Evolutionary conservation across 2,797 vertebrate genomes (phyloP).

Genomic region (Enoplosus armatus): DNA sequence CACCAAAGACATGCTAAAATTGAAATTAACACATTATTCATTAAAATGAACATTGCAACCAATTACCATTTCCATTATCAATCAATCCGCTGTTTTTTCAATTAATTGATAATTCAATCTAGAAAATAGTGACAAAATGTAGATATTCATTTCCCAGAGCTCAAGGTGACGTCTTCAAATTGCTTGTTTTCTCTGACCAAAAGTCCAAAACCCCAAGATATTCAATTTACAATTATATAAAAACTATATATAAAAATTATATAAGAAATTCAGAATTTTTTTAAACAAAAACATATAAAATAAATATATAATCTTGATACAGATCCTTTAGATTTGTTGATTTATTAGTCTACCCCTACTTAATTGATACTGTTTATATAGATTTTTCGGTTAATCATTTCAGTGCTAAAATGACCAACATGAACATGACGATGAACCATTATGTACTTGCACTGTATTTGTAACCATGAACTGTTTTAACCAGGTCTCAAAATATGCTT

Average conservation of each 20-base stretch:
- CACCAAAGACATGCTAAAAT: neutral
- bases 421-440: neutral
- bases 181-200: neutral
- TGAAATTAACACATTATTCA: neutral
- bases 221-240: neutral
- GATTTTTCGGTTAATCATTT: neutral
- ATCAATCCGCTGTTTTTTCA: neutral
- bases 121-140: neutral
- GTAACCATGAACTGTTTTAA: neutral
- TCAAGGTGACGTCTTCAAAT: neutral
- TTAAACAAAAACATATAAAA: neutral
- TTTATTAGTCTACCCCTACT: neutral
- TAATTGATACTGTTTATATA: neutral
- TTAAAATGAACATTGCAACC: neutral
- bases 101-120: neutral
- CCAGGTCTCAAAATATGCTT: neutral
- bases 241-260: neutral
- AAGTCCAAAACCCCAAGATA: neutral
- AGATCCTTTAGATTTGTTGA: neutral
- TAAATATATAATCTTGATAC: neutral
- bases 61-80: neutral
- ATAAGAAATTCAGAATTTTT: neutral
- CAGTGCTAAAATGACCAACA: neutral
- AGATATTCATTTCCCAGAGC: neutral
- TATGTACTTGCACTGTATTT: neutral